Evolutionary conservation across 2,113 vertebrate species (phyloP).

Genomic region (Syngnathus typhle): DNA sequence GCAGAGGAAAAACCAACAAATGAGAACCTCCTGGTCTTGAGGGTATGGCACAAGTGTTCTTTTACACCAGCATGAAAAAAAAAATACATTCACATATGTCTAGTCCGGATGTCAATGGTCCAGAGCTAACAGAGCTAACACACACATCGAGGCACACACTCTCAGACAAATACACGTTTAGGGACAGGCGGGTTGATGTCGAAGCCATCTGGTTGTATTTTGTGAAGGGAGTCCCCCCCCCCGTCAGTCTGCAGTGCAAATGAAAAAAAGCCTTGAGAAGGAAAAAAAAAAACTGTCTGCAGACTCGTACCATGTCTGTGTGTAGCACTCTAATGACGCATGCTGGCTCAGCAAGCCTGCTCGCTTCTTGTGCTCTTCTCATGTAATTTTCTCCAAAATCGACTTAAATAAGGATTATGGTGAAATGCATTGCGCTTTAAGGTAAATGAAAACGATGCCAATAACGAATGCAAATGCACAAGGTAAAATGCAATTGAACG

Average conservation of each 20-base stretch:
- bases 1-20: neutral
- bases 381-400: neutral
- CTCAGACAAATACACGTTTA: conserved; percentile 1
- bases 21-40: neutral
- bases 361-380: neutral
- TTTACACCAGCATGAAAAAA: neutral
- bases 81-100: conserved; percentile 42
- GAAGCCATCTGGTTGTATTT: conserved; percentile 49
- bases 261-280: conserved; percentile 7
- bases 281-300: conserved; percentile 15
- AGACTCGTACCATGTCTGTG: conserved; percentile 20
- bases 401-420: neutral
- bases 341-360: conserved; percentile 5
- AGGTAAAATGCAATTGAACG: neutral
- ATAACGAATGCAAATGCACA: neutral
- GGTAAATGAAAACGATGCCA: neutral
- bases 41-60: conserved; percentile 3
- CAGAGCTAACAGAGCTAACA: conserved; percentile 3
- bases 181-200: conserved; percentile 15
- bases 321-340: conserved; percentile 8
- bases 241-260: conserved; percentile 12
- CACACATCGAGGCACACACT: conserved; percentile 6
- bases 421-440: neutral
- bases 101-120: conserved; percentile 31
- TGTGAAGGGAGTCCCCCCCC: conserved; percentile 50